Conservation (phyloP, 2,888 invertebrate species). For the Isoperla grammatica region DNA sequence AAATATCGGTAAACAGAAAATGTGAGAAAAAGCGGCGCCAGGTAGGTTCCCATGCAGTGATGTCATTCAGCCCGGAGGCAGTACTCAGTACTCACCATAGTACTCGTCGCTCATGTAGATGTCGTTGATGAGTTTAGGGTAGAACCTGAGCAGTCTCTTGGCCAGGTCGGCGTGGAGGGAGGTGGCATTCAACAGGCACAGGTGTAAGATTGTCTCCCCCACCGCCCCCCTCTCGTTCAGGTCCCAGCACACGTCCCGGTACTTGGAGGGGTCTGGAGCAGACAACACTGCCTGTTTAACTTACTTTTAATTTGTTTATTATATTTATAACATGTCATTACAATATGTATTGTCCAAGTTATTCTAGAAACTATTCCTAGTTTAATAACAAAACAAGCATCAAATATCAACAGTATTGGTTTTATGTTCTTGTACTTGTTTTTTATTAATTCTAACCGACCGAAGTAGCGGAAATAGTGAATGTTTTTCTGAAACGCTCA, state of each 20-base stretch:
- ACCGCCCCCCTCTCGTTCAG: conserved; percentile 90
- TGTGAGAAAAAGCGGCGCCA: too few species aligned
- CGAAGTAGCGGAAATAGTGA: too few species aligned
- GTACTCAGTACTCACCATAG: conserved; percentile 82
- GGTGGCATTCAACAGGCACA: conserved; percentile 88
- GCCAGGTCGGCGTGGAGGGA: conserved; percentile 90
- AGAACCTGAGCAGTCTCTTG: conserved; percentile 82
- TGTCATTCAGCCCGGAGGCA: too few species aligned
- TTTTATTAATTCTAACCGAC: too few species aligned
- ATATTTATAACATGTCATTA: too few species aligned
- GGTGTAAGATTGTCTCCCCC: conserved; percentile 90
- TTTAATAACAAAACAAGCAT: background rate
- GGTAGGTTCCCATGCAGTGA: too few species aligned
- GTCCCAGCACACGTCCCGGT: conserved; percentile 87
- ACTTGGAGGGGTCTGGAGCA: conserved; percentile 57
- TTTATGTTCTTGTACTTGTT: too few species aligned
- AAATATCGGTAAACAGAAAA: too few species aligned
- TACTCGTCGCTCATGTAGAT: conserved; percentile 96
- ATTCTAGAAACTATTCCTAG: too few species aligned
- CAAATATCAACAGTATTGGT: conserved; percentile 41
- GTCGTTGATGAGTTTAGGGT: conserved; percentile 93
- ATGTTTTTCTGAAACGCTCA: too few species aligned
- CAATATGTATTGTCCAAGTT: conserved; percentile 5
- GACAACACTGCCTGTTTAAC: too few species aligned
- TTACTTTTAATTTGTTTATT: too few species aligned